Conservation (phyloP, 2,797 vertebrate species). For the Anguilla pacifica region DNA sequence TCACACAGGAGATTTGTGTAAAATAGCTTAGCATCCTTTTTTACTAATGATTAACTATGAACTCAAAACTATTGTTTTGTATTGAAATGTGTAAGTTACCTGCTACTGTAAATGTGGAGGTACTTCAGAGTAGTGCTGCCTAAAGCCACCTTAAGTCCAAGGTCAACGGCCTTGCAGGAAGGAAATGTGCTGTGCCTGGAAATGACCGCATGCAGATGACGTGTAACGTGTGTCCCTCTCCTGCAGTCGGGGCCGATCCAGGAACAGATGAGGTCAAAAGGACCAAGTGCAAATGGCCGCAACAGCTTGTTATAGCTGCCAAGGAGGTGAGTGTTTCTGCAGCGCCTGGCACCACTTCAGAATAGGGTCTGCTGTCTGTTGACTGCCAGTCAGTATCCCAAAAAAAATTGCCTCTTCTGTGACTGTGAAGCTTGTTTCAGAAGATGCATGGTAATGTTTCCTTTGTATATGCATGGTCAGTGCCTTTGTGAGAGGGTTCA, state of each 20-base stretch:
- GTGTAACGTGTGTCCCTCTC: background rate
- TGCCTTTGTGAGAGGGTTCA: background rate
- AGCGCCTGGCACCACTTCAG: background rate
- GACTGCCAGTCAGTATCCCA: background rate
- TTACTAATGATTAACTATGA: background rate
- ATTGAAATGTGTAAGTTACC: background rate
- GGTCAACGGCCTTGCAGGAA: background rate
- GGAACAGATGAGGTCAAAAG: constrained; percentile 82
- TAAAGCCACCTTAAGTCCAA: background rate
- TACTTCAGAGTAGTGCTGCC: background rate
- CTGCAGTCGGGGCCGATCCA: constrained; percentile 74
- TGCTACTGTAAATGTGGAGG: background rate
- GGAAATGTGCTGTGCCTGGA: background rate
- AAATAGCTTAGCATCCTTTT: background rate
- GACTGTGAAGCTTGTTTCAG: background rate
- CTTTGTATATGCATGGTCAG: background rate
- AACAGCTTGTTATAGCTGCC: constrained; percentile 72
- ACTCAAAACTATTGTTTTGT: background rate
- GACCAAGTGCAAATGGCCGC: constrained; percentile 73
- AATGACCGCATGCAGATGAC: background rate
- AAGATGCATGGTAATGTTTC: background rate
- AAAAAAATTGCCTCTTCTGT: constrained; percentile 9
- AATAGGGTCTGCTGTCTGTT: background rate
- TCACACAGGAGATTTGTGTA: background rate
- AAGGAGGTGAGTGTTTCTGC: constrained; percentile 37